Percentiles rank a stretch among this genome's conserved stretches.
phyloP scores from a whole-genome alignment of 2,888 invertebrate genomes.

The Zhuqinia jingwanae region DNA sequence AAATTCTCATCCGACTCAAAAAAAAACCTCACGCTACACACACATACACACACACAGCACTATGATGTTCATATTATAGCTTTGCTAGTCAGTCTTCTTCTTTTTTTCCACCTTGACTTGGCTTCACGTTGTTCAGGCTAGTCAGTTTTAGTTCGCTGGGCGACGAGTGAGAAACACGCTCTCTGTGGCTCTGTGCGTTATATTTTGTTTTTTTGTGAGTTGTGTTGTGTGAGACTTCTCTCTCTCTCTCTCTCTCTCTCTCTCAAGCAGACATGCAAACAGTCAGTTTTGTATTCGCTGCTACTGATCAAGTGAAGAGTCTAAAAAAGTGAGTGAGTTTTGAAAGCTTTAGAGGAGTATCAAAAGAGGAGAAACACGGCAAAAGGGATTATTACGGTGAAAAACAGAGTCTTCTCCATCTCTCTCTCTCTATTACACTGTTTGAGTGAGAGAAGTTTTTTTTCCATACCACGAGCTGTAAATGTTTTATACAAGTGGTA shows the following conservation, averaged over 20 bases:
- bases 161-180: slow-evolving; percentile 55
- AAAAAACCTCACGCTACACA: neutral
- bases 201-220: neutral
- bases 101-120: slow-evolving; percentile 31
- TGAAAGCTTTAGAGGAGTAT: slow-evolving; percentile 18
- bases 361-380: slow-evolving; percentile 8
- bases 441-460: neutral
- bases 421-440: too few relatives aligned
- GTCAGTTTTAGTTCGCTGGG: slow-evolving; percentile 63
- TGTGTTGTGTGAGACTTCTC: neutral
- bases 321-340: neutral
- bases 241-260: neutral
- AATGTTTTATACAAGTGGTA: too few relatives aligned
- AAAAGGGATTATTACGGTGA: slow-evolving; percentile 39
- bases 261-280: too few relatives aligned
- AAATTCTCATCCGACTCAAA: neutral
- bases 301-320: neutral
- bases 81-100: neutral
- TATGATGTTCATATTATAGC: neutral
- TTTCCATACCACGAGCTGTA: neutral
- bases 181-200: slow-evolving; percentile 15
- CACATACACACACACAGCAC: neutral
- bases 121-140: slow-evolving; percentile 21
- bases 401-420: neutral
- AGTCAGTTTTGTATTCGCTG: slow-evolving; percentile 3